These are phyloP conservation scores for Heterohyrax brucei DNA, from an alignment of 2,797 vertebrate species.

Conservation along the genomic window DNA sequence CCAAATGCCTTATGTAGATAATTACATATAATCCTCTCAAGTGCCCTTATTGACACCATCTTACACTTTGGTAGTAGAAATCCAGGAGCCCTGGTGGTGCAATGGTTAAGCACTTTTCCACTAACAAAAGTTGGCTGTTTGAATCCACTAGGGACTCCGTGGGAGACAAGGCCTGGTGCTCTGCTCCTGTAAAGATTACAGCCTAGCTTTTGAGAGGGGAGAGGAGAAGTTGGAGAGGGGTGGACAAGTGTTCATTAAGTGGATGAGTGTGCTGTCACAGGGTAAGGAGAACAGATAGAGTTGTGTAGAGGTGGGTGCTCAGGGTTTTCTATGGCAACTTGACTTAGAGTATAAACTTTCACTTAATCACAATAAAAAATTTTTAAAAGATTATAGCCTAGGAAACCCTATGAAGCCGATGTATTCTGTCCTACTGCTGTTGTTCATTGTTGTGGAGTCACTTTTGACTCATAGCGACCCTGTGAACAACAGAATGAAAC, in stretches of 20 bases:
- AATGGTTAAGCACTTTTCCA: neutral
- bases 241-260: too few species aligned
- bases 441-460: neutral
- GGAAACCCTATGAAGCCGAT: neutral
- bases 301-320: too few species aligned
- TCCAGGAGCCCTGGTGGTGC: neutral
- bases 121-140: neutral
- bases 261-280: too few species aligned
- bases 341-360: too few species aligned
- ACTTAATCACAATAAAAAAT: too few species aligned
- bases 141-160: neutral
- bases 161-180: neutral
- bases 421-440: neutral
- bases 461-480: neutral
- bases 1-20: slow-evolving; percentile 60
- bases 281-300: too few species aligned
- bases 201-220: neutral
- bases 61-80: slow-evolving; percentile 57
- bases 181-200: neutral
- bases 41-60: neutral
- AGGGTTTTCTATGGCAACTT: too few species aligned
- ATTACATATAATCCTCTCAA: slow-evolving; percentile 67
- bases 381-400: neutral
- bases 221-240: too few species aligned
- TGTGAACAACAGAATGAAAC: neutral